Base-by-base conservation (phyloP, 2,888 invertebrate species). In the Noctua janthina region DNA sequence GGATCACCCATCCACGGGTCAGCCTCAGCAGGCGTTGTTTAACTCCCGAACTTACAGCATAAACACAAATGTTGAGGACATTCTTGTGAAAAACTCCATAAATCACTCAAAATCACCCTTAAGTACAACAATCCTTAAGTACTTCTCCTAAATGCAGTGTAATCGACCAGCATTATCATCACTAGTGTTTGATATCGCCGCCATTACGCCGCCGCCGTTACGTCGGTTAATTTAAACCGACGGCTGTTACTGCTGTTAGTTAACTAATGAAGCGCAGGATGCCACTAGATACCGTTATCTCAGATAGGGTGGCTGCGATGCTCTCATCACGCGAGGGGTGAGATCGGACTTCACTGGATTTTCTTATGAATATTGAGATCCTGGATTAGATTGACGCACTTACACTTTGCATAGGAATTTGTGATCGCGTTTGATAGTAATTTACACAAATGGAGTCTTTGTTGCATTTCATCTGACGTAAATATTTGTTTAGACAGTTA, bases 231-330 rank as follows among this genome's bases (percentile, higher is more conserved):
- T 90, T 88, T 86, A 85, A 90, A 78, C 86, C 79, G 74, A 51
- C 85, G 74, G 76, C n/a, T n/a, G 68, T 46, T n/a, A 68, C 68
- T 68, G 75, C 82, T 83, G 83, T 82, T 88, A 87, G 80, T 67
- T 74, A 90, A 90, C 88, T 90, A 89, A 89, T 90, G 90, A 89
- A 88, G 85, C 85, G 54, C 83, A 81, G 82, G 84, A 81, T 76
- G 79, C 75, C 43, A 72, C 74, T 51, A 84, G 85, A 78, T 83
- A 82, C 79, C 72, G 77, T 78, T 86, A 88, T 86, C 86, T 76
- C 23, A 17, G 71, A 74, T 77, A 82, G 81, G 83, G 83, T 82
- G 87, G 23, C 78, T 29, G 43, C 11, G 68, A 66, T 3, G 17
- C 17, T 39, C 35, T 39, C 35, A 39, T 39, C 8, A 3, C 59